These are phyloP conservation scores for Pocillopora grandis DNA, from an alignment of 92 coral and sea anemone species.

Conservation along the genomic window DNA sequence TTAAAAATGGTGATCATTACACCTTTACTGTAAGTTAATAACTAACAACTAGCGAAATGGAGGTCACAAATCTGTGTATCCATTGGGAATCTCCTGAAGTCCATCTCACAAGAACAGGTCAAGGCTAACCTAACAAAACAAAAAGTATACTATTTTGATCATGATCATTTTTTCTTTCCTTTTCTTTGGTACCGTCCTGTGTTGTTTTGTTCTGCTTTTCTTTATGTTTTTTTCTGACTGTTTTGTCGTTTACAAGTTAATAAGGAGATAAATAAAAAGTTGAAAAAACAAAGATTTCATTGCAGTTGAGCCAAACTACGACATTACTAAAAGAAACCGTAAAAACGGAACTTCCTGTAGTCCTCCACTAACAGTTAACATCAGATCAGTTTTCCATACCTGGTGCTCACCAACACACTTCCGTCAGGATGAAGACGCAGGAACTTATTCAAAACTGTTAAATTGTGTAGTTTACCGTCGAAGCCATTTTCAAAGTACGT, in stretches of 20 bases:
- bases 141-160: neutral
- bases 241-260: no score
- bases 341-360: no score
- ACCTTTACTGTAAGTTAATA: neutral
- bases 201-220: no score
- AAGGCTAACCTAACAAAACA: constrained; percentile 63
- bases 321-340: no score
- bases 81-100: constrained; percentile 84
- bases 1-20: neutral
- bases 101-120: constrained; percentile 82
- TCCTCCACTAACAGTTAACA: no score
- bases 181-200: no score
- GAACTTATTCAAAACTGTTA: constrained; percentile 69
- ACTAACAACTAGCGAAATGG: constrained; percentile 84
- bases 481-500: constrained; percentile 81
- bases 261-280: no score
- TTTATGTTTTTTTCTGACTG: no score
- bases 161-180: no score
- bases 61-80: constrained; percentile 81
- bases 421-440: constrained; percentile 74
- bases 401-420: constrained; percentile 61
- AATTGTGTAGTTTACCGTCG: constrained; percentile 57
- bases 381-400: constrained; percentile 39
- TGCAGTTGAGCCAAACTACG: no score
- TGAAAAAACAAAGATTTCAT: no score